Evolutionary conservation across 1,140 invertebrate species (phyloP), one percentile per base, ranked within the genome.

Genomic region (Stegodyphus mimosarum): DNA sequence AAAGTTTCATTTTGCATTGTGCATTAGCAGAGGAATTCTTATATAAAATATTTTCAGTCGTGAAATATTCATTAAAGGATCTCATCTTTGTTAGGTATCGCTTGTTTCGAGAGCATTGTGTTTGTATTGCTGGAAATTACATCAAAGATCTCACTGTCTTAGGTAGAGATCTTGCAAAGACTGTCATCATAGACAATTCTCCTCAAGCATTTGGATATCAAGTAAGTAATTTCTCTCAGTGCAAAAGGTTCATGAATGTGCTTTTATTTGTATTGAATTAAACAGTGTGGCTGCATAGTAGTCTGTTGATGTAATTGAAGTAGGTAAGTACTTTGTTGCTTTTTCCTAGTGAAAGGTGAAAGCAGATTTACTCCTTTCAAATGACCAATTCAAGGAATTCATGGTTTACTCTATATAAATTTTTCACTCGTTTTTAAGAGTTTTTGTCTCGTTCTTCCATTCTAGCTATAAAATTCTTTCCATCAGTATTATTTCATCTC

Each of bases 141-240:
- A 97, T 99, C 76, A 99, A 99, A 90, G 98, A 99, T 92, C 91
- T 99, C 50, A 95, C 95, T 1, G 98, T 99, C 88, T 92, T 99
- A 15, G 97, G 97, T 49, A 92, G 98, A 87, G 97, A 99, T 92
- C 92, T 99, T 63, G 94, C 96, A 2, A 96, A 96, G 90, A 97
- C 96, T 74, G 94, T 98, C 86, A 98, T 98, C 87, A 94, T 98
- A 87, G 96, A 98, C 91, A 98, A 98, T 91, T 97, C 96, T 86
- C 96, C 95, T 17, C 96, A 97, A 91, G 95, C 95, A 72, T 97
- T 97, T 92, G 95, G 95, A 86, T 97, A 96, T 91, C 96, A 96
- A 92, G 94, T 95, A 91, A 77, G 18, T 69, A n/a, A 15, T 87
- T 50, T 51, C 53, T 63, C 4, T 73, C 15, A 17, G 5, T 18